Percentiles rank a stretch among this genome's conserved stretches.
Evolutionary conservation across 2,113 vertebrate genomes (phyloP).

Genomic region (Silurus glanis): DNA sequence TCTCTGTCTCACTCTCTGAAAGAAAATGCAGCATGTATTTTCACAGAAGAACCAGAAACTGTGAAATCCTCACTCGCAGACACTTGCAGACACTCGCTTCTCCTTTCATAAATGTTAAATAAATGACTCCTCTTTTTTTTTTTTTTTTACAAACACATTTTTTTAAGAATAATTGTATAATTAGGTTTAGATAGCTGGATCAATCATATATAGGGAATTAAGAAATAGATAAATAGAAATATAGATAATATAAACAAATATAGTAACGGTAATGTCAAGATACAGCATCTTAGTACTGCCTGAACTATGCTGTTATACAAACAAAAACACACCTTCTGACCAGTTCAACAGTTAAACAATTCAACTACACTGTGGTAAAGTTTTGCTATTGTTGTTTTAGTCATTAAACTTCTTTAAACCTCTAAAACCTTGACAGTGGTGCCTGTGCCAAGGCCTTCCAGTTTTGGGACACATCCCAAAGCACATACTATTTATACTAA

Average conservation of each 20-base stretch:
- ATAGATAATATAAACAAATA: not conserved
- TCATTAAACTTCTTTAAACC: not conserved
- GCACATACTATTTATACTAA: not conserved
- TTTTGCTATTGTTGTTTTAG: not conserved
- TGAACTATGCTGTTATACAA: not conserved
- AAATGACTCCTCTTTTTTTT: not conserved
- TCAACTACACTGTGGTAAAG: not conserved
- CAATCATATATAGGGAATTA: too few relatives aligned
- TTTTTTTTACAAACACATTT: not conserved
- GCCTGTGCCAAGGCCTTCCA: not conserved
- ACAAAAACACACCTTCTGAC: not conserved
- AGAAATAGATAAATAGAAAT: too few relatives aligned
- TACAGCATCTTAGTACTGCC: not conserved
- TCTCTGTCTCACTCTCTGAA: too few relatives aligned
- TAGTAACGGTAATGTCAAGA: not conserved
- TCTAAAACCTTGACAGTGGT: not conserved
- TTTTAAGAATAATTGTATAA: not conserved
- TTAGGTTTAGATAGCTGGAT: not conserved
- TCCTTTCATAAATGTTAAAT: not conserved
- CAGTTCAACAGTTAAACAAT: not conserved
- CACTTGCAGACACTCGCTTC: not conserved
- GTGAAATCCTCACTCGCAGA: too few relatives aligned
- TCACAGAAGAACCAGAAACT: too few relatives aligned
- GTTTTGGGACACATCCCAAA: not conserved
- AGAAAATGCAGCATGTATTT: too few relatives aligned